Percentiles rank a stretch among this genome's conserved stretches.
Conservation (phyloP, 2,888 invertebrate species). For the Cosmia trapezina region DNA sequence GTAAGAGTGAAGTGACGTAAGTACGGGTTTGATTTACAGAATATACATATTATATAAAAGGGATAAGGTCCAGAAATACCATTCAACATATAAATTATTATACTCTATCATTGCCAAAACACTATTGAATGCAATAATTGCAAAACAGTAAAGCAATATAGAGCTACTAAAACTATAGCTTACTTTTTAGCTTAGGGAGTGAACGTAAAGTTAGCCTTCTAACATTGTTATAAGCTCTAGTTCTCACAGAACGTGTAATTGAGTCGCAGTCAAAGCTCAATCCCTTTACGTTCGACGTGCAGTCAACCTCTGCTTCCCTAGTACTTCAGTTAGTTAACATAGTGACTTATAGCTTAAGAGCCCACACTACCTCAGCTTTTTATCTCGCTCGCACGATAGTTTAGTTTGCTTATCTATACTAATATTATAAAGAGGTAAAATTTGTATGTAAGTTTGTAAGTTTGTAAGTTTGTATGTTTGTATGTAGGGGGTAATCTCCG, state of each 20-base stretch:
- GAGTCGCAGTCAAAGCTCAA: slow-evolving; percentile 25
- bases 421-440: too few relatives aligned
- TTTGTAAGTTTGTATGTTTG: too few relatives aligned
- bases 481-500: too few relatives aligned
- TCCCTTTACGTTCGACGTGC: slow-evolving; percentile 13
- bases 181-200: too few relatives aligned
- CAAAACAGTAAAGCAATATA: neutral
- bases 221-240: neutral
- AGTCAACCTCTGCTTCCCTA: slow-evolving; percentile 37
- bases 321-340: slow-evolving; percentile 12
- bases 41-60: neutral
- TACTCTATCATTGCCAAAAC: neutral
- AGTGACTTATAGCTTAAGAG: neutral
- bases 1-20: neutral
- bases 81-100: neutral
- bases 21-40: too few relatives aligned
- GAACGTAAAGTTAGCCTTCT: neutral
- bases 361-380: too few relatives aligned
- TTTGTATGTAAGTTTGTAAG: too few relatives aligned
- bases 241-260: slow-evolving; percentile 30
- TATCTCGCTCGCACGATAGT: too few relatives aligned
- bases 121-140: neutral
- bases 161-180: neutral
- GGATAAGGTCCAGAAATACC: neutral
- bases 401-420: too few relatives aligned